phyloP scores from a whole-genome alignment of 1,140 invertebrate genomes.

The Sycophaga agraensis region DNA sequence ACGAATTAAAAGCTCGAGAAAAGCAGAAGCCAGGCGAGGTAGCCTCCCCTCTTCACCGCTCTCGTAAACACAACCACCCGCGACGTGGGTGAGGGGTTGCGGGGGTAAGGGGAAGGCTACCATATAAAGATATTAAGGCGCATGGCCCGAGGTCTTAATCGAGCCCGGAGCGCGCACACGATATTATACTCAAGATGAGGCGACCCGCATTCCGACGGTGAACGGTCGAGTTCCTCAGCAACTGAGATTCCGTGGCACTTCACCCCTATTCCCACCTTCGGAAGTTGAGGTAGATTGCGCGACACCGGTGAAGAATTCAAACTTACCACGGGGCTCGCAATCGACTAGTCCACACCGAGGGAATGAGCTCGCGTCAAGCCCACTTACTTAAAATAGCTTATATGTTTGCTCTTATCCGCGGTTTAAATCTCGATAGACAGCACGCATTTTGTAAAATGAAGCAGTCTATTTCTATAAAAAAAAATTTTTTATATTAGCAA shows the following conservation, averaged over 20 bases:
- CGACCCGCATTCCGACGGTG: conserved; percentile 4
- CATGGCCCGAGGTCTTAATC: conserved; percentile 12
- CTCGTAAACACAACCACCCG: no score
- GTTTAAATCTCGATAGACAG: no score
- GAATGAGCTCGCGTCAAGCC: no score
- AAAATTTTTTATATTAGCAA: no score
- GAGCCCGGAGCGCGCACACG: conserved; percentile 5
- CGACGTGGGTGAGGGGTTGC: background rate
- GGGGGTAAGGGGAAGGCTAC: no score
- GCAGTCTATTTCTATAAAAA: no score
- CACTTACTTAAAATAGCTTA: no score
- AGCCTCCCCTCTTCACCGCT: background rate
- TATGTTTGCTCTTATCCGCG: no score
- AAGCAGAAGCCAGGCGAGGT: no score
- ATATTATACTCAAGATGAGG: conserved; percentile 19
- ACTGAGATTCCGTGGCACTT: conserved; percentile 9
- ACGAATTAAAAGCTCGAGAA: conserved; percentile 16
- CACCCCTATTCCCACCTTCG: background rate
- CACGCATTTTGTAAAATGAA: no score
- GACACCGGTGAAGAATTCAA: background rate
- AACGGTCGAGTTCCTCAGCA: conserved; percentile 7
- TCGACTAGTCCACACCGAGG: no score
- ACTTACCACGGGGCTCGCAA: no score
- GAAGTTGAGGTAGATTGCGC: background rate
- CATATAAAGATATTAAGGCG: background rate